These are phyloP conservation scores for Pachypsylla venusta DNA, from an alignment of 1,140 invertebrate species.

Conservation along the genomic window DNA sequence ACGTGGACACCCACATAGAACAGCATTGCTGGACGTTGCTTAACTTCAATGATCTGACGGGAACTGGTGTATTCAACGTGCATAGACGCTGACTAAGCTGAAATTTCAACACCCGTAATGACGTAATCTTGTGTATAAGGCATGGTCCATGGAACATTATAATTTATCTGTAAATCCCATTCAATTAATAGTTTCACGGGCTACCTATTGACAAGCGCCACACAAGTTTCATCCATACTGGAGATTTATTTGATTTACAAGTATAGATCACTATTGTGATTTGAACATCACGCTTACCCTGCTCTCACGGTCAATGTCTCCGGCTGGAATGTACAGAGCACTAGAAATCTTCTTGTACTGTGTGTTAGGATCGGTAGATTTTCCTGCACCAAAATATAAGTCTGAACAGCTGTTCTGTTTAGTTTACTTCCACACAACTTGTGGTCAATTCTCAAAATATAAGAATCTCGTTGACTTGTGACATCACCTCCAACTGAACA, in stretches of 20 bases:
- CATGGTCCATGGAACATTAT: too few relatives aligned
- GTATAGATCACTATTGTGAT: too few relatives aligned
- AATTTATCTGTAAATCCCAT: too few relatives aligned
- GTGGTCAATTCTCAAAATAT: slow-evolving; percentile 56
- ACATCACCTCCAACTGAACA: slow-evolving; percentile 32
- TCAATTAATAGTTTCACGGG: too few relatives aligned
- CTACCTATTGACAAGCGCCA: too few relatives aligned
- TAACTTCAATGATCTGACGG: too few relatives aligned
- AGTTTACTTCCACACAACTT: slow-evolving; percentile 56
- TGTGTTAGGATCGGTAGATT: slow-evolving; percentile 64
- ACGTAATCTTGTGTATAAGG: too few relatives aligned
- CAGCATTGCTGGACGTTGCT: too few relatives aligned
- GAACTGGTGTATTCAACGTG: too few relatives aligned
- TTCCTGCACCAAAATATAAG: slow-evolving; percentile 64
- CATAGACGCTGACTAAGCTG: too few relatives aligned
- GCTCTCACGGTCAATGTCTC: slow-evolving; percentile 61
- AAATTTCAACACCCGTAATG: too few relatives aligned
- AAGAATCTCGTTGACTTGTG: slow-evolving; percentile 46
- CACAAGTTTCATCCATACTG: neutral
- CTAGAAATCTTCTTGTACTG: slow-evolving; percentile 58
- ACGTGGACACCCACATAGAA: too few relatives aligned
- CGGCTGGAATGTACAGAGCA: slow-evolving; percentile 60
- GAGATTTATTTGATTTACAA: neutral
- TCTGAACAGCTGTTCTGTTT: slow-evolving; percentile 51
- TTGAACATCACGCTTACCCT: slow-evolving; percentile 31